Conservation (phyloP, 2,888 invertebrate species). For the Tiliacea citrago region DNA sequence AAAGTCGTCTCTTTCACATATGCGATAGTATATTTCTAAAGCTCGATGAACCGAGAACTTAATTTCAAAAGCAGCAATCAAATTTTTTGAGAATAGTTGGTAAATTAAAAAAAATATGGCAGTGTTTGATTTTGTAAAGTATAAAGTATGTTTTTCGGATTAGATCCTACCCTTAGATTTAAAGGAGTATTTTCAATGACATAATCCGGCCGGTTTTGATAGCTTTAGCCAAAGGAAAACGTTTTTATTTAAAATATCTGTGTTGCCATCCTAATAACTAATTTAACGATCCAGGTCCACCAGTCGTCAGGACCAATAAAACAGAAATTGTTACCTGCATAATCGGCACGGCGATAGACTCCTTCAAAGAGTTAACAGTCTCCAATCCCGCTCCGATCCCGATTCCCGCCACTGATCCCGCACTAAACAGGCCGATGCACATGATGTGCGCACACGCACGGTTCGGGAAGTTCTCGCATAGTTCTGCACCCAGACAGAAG, state of each 20-base stretch:
- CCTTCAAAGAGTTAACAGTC: conserved; percentile 85
- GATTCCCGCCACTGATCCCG: conserved; percentile 93
- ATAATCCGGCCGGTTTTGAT: neutral
- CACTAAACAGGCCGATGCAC: conserved; percentile 92
- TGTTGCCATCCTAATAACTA: no score
- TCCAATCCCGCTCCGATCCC: conserved; percentile 92
- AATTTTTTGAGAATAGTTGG: neutral
- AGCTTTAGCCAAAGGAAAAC: neutral
- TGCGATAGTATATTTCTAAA: neutral
- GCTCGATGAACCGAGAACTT: neutral
- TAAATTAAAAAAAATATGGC: neutral
- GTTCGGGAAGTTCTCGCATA: conserved; percentile 88
- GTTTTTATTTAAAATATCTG: neutral
- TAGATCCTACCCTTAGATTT: neutral
- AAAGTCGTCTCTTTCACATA: no score
- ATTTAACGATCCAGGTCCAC: neutral
- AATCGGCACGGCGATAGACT: conserved; percentile 89
- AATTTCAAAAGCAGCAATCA: neutral
- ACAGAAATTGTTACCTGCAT: conserved; percentile 88
- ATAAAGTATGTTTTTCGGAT: neutral
- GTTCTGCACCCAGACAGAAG: conserved; percentile 95
- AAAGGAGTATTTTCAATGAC: neutral
- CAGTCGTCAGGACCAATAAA: neutral
- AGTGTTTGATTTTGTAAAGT: neutral
- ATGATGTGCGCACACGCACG: conserved; percentile 88